Evolutionary conservation across 1,140 invertebrate genomes (phyloP).

Genomic region (Agraylea sexmaculata): DNA sequence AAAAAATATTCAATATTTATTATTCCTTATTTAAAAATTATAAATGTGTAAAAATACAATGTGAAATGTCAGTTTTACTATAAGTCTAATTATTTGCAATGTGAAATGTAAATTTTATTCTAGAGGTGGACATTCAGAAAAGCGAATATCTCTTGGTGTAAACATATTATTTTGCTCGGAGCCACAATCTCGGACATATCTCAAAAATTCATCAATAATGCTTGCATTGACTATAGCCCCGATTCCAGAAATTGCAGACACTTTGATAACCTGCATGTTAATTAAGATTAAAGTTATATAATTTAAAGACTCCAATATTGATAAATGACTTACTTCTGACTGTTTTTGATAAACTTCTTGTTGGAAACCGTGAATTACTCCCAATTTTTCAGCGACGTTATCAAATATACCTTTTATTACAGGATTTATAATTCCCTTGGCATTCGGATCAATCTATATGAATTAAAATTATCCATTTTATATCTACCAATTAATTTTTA

Average conservation of each 20-base stretch:
- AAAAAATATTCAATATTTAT: too few relatives aligned
- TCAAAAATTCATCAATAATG: constrained; percentile 33
- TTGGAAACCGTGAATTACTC: constrained; percentile 1
- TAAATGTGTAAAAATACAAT: too few relatives aligned
- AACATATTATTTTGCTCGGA: constrained; percentile 41
- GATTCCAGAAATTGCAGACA: constrained; percentile 44
- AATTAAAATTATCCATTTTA: not conserved
- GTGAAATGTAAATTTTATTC: too few relatives aligned
- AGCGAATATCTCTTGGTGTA: constrained; percentile 48
- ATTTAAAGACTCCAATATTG: too few relatives aligned
- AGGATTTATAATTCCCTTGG: constrained; percentile 17
- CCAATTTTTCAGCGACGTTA: constrained; percentile 15
- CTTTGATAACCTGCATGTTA: constrained; percentile 26
- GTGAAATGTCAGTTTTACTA: too few relatives aligned
- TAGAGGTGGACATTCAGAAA: constrained; percentile 45
- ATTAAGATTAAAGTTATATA: constrained; percentile 1
- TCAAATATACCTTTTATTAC: constrained; percentile 18
- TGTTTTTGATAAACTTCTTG: not conserved
- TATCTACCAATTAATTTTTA: too few relatives aligned
- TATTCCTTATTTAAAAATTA: too few relatives aligned
- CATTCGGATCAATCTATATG: constrained; percentile 12
- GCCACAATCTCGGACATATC: constrained; percentile 38
- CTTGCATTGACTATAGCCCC: constrained; percentile 36
- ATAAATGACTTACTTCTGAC: not conserved
- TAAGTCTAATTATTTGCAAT: too few relatives aligned